phyloP scores from a whole-genome alignment of 2,888 invertebrate genomes.

The Villa cingulata region DNA sequence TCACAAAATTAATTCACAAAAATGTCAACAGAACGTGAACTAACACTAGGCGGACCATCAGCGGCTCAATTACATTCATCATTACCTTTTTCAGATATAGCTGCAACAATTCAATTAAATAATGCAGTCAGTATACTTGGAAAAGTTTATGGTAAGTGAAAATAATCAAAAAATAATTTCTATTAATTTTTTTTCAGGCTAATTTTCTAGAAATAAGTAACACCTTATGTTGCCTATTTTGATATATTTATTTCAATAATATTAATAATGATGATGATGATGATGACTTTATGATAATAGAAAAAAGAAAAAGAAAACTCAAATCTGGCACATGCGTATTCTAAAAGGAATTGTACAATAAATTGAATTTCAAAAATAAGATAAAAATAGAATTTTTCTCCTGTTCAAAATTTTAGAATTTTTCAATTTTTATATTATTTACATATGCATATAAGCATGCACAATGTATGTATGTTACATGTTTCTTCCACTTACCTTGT shows the following conservation, averaged over 20 bases:
- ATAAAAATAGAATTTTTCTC: too few species aligned
- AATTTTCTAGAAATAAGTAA: too few species aligned
- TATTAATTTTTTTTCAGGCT: conserved; percentile 3
- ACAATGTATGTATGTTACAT: too few species aligned
- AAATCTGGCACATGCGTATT: too few species aligned
- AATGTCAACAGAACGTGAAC: conserved; percentile 47
- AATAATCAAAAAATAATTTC: background rate
- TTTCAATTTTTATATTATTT: background rate
- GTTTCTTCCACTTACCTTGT: conserved; percentile 35
- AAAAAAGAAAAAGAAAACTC: too few species aligned
- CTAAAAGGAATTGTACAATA: too few species aligned
- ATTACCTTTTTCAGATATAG: conserved; percentile 39
- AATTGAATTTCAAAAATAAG: too few species aligned
- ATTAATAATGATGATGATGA: background rate
- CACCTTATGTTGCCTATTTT: background rate
- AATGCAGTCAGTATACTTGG: conserved; percentile 42
- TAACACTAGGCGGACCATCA: conserved; percentile 36
- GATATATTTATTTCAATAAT: background rate
- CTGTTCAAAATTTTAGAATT: too few species aligned
- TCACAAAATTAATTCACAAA: background rate
- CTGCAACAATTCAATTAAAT: conserved; percentile 37
- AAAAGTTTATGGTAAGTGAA: conserved; percentile 41
- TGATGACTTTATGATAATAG: too few species aligned
- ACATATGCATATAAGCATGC: too few species aligned
- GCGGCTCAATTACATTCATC: conserved; percentile 38